Base-by-base conservation (phyloP, 2,888 invertebrate species). In the Lochmaea crataegi region DNA sequence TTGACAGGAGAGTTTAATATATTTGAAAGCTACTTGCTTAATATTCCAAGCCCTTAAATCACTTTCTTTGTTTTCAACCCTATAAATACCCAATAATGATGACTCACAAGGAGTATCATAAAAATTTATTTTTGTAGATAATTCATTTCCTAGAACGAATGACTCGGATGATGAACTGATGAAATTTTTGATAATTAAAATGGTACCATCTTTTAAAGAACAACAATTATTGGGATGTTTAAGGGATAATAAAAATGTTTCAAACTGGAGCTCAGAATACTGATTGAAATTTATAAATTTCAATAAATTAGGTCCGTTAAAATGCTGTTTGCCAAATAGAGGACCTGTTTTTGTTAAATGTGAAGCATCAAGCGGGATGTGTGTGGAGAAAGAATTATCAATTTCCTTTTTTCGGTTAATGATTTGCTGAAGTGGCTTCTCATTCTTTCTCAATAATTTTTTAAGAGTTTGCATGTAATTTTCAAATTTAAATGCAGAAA, bases 141-240 rank as follows among this genome's bases (percentile, higher is more conserved):
- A 72, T 72, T 68, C 53, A 51, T 61, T 38, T 53, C 68, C 68
- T 45, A 72, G 63, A 22, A 72, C 42, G 32, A 65, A 16, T 12
- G 11, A n/a, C 18, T 71, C 48, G 16, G 56, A 58, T 61, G 65
- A 51, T 53, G 57, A 45, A 16, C 66, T 56, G 63, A 56, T 65
- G 65, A 64, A 64, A 71, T 71, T 65, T 71, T 65, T 63, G 38
- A 71, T 42, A 42, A 41, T 53, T 71, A 71, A n/a, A 42, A 71
- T 71, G 26, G 63, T 57, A 18, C 70, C 65, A 71, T 65, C 45
- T 32, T 64, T 57, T 65, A 65, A 71, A 56, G 16, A 41, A 42
- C 70, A 72, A 56, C 60, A 72, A 64, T 72, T 68, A 42, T 61
- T 56, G 16, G 68, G 61, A 65, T 68, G 58, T 61, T 67, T 67